Conservation (phyloP, 2,113 vertebrate species). For the Talpa occidentalis region DNA sequence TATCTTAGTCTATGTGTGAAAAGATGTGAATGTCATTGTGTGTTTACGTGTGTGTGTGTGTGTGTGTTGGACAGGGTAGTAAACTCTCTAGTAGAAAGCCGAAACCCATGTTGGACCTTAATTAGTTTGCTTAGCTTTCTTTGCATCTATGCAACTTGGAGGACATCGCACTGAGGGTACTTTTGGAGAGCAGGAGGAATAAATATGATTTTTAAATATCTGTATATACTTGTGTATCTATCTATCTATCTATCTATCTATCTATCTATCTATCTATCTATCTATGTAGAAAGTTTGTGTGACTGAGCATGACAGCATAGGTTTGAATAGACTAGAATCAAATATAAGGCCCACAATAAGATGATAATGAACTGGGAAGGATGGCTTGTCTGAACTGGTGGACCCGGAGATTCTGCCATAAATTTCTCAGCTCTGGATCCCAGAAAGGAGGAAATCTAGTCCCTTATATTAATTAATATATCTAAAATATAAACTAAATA, state of each 20-base stretch:
- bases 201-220: background rate
- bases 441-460: background rate
- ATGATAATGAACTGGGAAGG: background rate
- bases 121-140: background rate
- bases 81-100: background rate
- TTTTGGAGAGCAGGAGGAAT: background rate
- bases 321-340: background rate
- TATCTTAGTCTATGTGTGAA: background rate
- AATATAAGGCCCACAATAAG: background rate
- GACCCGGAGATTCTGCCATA: background rate
- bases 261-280: too few relatives aligned
- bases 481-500: background rate
- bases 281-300: background rate
- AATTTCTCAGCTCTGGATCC: background rate
- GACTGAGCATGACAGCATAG: background rate
- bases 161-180: background rate
- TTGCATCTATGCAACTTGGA: background rate
- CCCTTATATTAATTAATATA: background rate
- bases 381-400: background rate
- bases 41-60: background rate
- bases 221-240: too few relatives aligned
- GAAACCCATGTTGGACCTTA: background rate
- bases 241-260: too few relatives aligned
- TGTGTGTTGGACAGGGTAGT: background rate
- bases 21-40: background rate